Conservation (phyloP, 2,797 vertebrate genomes). For the Microhierax caerulescens region DNA sequence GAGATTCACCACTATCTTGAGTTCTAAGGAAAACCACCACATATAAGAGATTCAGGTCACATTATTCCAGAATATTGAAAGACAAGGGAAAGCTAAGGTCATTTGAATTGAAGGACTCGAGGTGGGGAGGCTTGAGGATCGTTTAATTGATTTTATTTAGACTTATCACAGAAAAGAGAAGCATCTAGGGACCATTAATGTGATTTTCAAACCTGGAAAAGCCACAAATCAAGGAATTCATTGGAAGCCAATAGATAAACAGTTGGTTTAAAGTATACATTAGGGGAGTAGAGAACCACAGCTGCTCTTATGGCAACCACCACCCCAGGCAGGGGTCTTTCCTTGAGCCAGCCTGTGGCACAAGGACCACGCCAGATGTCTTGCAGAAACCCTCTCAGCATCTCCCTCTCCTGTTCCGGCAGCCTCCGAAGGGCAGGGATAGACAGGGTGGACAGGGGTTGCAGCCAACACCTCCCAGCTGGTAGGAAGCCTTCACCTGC, state of each 20-base stretch:
- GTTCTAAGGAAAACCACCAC: neutral
- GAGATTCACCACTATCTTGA: neutral
- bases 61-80: neutral
- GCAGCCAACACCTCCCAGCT: slow-evolving; percentile 9
- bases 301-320: neutral
- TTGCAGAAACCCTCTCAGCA: neutral
- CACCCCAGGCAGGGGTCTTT: neutral
- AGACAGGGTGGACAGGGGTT: neutral
- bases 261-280: neutral
- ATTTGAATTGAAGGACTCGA: neutral
- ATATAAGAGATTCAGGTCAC: neutral
- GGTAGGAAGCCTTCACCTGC: neutral
- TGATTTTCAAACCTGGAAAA: neutral
- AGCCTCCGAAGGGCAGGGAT: neutral
- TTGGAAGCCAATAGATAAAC: neutral
- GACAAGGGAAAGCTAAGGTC: neutral
- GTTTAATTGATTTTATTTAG: neutral
- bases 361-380: neutral
- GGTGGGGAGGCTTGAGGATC: neutral
- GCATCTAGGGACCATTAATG: neutral
- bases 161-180: neutral
- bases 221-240: neutral
- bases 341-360: neutral
- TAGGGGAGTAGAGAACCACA: neutral
- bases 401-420: neutral